These are phyloP conservation scores for Psix sp. DNA, from an alignment of 1,140 invertebrate species.

Conservation along the genomic window DNA sequence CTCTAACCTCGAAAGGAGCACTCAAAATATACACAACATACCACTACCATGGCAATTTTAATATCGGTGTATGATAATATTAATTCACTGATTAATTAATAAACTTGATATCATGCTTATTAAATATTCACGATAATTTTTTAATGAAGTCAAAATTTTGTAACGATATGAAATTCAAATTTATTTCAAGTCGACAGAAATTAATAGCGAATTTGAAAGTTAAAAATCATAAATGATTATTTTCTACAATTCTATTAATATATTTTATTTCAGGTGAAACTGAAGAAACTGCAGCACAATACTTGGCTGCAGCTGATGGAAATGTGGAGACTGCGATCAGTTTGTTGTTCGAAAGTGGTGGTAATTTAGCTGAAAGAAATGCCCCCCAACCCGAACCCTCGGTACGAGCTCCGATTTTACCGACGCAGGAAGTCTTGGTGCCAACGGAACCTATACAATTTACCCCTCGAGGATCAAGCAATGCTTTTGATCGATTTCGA, in stretches of 20 bases:
- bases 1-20: constrained; percentile 28
- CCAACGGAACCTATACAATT: constrained; percentile 72
- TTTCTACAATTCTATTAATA: too few species aligned
- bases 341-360: constrained; percentile 71
- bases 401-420: constrained; percentile 82
- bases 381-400: constrained; percentile 67
- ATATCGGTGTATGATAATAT: too few species aligned
- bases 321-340: constrained; percentile 74
- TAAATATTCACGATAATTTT: too few species aligned
- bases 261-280: constrained; percentile 60
- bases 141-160: too few species aligned
- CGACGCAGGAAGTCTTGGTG: constrained; percentile 79
- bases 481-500: constrained; percentile 82
- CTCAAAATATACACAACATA: constrained; percentile 13
- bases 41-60: too few species aligned
- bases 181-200: too few species aligned
- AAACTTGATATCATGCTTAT: too few species aligned
- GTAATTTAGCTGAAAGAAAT: constrained; percentile 48
- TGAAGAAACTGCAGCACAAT: constrained; percentile 68
- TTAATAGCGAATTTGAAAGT: too few species aligned
- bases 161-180: too few species aligned
- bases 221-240: too few species aligned
- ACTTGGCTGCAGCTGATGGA: constrained; percentile 69
- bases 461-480: constrained; percentile 74
- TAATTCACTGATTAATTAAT: too few species aligned